Conservation (phyloP, 2,113 vertebrate genomes). For the Lethenteron reissneri region DNA sequence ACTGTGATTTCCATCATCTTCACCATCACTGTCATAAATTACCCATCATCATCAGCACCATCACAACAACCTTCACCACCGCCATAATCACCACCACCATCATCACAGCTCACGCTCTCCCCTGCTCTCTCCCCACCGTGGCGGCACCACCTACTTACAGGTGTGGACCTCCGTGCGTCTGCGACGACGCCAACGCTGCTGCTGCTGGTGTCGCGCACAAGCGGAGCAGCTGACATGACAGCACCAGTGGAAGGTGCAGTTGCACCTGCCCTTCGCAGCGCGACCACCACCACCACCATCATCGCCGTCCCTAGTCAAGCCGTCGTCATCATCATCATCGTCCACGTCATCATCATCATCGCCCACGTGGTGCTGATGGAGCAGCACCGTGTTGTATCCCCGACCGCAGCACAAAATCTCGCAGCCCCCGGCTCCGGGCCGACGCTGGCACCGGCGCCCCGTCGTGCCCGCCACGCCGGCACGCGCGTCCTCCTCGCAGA, state of each 20-base stretch:
- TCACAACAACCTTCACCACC: background rate
- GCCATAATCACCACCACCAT: background rate
- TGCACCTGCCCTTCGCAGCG: constrained; percentile 67
- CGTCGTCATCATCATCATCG: too few species aligned
- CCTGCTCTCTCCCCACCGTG: background rate
- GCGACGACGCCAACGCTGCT: background rate
- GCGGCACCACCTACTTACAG: background rate
- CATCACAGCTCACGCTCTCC: background rate
- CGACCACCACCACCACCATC: constrained; percentile 25
- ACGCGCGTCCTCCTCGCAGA: constrained; percentile 54
- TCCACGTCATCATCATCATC: too few species aligned
- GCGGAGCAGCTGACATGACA: constrained; percentile 82
- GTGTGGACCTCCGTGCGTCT: background rate
- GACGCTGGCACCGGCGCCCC: constrained; percentile 53
- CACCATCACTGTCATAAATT: background rate
- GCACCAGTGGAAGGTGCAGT: constrained; percentile 99
- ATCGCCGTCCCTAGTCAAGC: too few species aligned
- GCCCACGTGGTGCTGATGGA: too few species aligned
- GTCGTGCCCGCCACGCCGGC: constrained; percentile 52
- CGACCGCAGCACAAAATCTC: constrained; percentile 79
- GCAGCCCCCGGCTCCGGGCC: constrained; percentile 51
- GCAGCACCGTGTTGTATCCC: constrained; percentile 51
- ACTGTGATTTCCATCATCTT: background rate
- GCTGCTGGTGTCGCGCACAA: background rate
- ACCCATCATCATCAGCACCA: background rate